Base-by-base conservation (phyloP, 2,888 invertebrate species). In the Chymomyza caudatula region DNA sequence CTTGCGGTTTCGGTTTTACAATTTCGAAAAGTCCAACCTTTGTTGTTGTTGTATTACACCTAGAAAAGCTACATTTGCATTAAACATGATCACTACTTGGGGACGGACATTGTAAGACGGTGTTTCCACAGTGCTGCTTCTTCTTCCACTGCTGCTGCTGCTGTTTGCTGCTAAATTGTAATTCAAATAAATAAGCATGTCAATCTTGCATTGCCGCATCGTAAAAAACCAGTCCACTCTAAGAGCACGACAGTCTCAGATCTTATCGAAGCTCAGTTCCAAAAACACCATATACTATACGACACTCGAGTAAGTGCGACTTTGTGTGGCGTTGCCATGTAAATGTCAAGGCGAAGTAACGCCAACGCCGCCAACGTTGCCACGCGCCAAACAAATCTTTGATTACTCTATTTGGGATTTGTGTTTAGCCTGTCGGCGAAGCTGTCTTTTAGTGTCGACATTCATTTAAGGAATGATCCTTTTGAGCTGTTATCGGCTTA, bases 111-210 rank as follows among this genome's bases (percentile, higher is more conserved):
- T 2, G 11, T 8, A 37, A 37, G 29, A 11, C 29, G 8, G 29
- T 37, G 29, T 11, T 37, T 37, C 29, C 29, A 37, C 29, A n/a
- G n/a, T n/a, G n/a, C n/a, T n/a, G n/a, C n/a, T n/a, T n/a, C n/a
- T n/a, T n/a, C 29, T 37, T 37, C 29, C 29, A 37, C 29, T 37
- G 29, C 29, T 37, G n/a, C n/a, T n/a, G n/a, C n/a, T n/a, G n/a
- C n/a, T n/a, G n/a, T n/a, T n/a, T n/a, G n/a, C n/a, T 51, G 42
- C 52, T 29, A 42, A 60, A 42, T 29, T 42, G 54, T 61, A 54
- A 43, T 61, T 54, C 44, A 52, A 54, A 54, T 61, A 61, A 61
- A 61, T 54, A 61, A 61, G 43, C 43, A 53, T 52, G 52, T 42
- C 44, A 61, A 61, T 53, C 54, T 43, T 43, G 44, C 60, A 42